Evolutionary conservation across 2,113 vertebrate species (phyloP).

Genomic region (Cheirogaleus medius): DNA sequence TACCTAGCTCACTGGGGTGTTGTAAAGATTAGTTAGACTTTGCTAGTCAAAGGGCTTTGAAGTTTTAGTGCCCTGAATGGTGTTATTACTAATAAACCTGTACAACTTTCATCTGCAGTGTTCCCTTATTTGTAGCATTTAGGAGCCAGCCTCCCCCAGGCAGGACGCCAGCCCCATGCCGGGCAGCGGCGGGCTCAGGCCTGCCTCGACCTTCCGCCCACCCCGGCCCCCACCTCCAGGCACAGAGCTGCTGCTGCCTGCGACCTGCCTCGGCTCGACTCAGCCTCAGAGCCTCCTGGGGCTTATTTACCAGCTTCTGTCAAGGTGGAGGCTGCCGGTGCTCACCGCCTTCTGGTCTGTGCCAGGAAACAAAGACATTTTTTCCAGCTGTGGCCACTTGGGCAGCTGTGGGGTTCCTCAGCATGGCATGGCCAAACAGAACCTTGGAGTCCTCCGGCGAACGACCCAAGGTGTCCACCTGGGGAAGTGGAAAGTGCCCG

Average conservation of each 20-base stretch:
- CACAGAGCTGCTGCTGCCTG: constrained; percentile 9
- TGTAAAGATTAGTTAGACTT: not conserved
- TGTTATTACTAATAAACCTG: not conserved
- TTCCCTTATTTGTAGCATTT: constrained; percentile 53
- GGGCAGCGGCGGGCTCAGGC: not conserved
- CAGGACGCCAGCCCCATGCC: not conserved
- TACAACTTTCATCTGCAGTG: not conserved
- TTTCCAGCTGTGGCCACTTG: not conserved
- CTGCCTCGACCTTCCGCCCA: not conserved
- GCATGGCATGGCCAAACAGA: accelerated
- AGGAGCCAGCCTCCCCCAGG: not conserved
- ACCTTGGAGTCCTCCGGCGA: not conserved
- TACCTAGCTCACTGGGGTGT: not conserved
- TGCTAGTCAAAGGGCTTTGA: constrained; percentile 48
- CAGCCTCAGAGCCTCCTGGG: not conserved
- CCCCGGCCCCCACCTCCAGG: not conserved
- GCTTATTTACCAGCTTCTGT: not conserved
- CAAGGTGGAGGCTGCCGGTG: not conserved
- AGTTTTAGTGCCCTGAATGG: not conserved
- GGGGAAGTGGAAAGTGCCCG: accelerated
- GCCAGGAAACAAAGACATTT: not conserved
- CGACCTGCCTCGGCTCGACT: constrained; percentile 58
- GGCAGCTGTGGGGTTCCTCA: not conserved
- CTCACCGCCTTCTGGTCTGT: not conserved
- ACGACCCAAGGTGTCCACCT: accelerated